Percentiles rank a stretch among this genome's conserved stretches.
Evolutionary conservation across 2,113 vertebrate genomes (phyloP).

Genomic region (Labrus mixtus): DNA sequence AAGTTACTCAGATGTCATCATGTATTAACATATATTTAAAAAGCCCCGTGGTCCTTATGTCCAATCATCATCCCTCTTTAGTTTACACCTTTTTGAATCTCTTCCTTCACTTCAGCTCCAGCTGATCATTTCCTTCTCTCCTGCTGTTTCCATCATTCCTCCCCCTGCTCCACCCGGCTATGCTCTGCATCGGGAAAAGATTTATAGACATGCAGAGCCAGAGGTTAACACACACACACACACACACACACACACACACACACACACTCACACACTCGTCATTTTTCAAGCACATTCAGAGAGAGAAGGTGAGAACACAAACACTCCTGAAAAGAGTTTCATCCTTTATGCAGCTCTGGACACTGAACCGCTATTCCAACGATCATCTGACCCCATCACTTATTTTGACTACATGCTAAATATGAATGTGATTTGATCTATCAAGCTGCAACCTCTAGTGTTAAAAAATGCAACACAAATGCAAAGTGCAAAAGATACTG

Average conservation of each 20-base stretch:
- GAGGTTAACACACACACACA: not conserved
- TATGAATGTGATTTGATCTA: too few relatives aligned
- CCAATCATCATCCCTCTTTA: slow-evolving; percentile 5
- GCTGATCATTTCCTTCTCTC: slow-evolving; percentile 48
- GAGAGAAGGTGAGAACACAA: not conserved
- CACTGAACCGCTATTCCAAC: not conserved
- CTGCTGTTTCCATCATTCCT: slow-evolving; percentile 38
- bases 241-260: too few relatives aligned
- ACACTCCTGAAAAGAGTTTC: slow-evolving; percentile 1
- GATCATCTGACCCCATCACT: too few relatives aligned
- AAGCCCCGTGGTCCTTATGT: not conserved
- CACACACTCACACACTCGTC: not conserved
- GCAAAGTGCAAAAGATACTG: too few relatives aligned
- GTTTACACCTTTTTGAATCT: not conserved
- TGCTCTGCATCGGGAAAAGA: slow-evolving; percentile 49
- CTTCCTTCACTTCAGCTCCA: slow-evolving; percentile 21
- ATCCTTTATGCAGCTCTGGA: slow-evolving; percentile 14
- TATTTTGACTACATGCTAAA: too few relatives aligned
- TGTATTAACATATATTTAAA: not conserved
- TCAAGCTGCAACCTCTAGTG: too few relatives aligned
- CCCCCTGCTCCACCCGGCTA: slow-evolving; percentile 15
- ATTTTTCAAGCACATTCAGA: not conserved
- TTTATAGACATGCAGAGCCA: slow-evolving; percentile 35
- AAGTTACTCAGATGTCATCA: too few relatives aligned
- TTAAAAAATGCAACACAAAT: too few relatives aligned